These are phyloP conservation scores for Epirrita christyi DNA, from an alignment of 2,888 invertebrate genomes.

Conservation along the genomic window DNA sequence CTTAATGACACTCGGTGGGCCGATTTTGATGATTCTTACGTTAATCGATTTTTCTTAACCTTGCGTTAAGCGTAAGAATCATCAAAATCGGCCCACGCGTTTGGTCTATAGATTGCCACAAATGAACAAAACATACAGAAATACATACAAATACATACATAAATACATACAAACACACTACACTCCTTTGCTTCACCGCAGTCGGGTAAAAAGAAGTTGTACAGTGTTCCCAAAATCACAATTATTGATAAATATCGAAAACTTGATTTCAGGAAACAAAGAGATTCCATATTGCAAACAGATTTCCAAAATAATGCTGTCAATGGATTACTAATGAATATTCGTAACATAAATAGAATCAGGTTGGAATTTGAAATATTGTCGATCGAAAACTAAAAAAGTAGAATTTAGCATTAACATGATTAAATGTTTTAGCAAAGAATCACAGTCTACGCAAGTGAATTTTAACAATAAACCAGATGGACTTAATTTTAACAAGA, in stretches of 20 bases:
- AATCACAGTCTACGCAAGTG: constrained; percentile 65
- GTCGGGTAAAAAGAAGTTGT: too few relatives aligned
- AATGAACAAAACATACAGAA: too few relatives aligned
- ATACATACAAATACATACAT: too few relatives aligned
- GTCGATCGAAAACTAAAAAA: constrained; percentile 1
- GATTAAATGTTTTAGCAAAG: constrained; percentile 38
- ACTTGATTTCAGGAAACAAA: constrained; percentile 11
- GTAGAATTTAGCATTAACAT: background rate
- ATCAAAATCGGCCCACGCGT: too few relatives aligned
- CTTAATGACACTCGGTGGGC: too few relatives aligned
- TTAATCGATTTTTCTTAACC: too few relatives aligned
- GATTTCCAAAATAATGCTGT: constrained; percentile 6
- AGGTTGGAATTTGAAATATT: constrained; percentile 33
- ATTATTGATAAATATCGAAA: background rate
- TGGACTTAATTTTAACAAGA: constrained; percentile 17
- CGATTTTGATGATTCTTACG: too few relatives aligned
- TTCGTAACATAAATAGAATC: constrained; percentile 32
- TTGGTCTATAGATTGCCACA: too few relatives aligned
- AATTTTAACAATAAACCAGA: constrained; percentile 48
- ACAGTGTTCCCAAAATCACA: too few relatives aligned
- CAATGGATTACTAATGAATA: constrained; percentile 1
- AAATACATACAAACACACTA: too few relatives aligned
- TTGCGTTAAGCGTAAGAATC: too few relatives aligned
- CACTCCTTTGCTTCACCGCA: too few relatives aligned
- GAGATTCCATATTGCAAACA: constrained; percentile 16